A percentile compares a stretch with the other conserved stretches of the same genome.
These are phyloP conservation scores for Microctonus hyperodae DNA, from an alignment of 2,888 invertebrate species.

Conservation along the genomic window DNA sequence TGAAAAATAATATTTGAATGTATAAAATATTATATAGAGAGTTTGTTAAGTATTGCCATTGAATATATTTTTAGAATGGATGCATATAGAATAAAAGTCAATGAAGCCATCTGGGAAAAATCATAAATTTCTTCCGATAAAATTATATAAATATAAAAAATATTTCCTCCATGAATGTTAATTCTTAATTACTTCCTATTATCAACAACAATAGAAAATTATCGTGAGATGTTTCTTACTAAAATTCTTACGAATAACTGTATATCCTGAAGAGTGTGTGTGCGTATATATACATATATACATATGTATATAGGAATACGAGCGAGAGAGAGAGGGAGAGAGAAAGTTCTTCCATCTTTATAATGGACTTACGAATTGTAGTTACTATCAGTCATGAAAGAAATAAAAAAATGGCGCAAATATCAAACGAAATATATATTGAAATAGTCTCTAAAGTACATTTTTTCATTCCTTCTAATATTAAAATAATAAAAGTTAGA, in stretches of 20 bases:
- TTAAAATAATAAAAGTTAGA: too few species aligned
- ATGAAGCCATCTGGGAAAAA: not conserved
- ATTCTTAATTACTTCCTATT: too few species aligned
- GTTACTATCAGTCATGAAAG: too few species aligned
- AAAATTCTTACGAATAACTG: not conserved
- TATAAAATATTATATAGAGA: not conserved
- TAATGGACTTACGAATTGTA: too few species aligned
- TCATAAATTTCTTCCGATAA: not conserved
- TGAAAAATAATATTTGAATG: not conserved
- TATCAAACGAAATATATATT: too few species aligned
- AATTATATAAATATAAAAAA: not conserved
- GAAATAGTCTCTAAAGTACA: too few species aligned
- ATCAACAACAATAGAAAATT: not conserved
- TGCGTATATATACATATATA: constrained; percentile 12
- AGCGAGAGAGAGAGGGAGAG: too few species aligned
- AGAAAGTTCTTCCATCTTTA: too few species aligned
- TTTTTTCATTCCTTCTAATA: too few species aligned
- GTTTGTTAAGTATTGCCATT: not conserved
- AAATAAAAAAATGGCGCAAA: too few species aligned
- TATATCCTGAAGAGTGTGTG: not conserved
- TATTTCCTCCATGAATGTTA: too few species aligned
- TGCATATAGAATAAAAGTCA: not conserved
- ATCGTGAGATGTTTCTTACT: not conserved
- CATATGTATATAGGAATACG: too few species aligned
- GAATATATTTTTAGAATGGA: not conserved